Evolutionary conservation across 2,113 vertebrate genomes (phyloP).

Genomic region (Nicator chloris): DNA sequence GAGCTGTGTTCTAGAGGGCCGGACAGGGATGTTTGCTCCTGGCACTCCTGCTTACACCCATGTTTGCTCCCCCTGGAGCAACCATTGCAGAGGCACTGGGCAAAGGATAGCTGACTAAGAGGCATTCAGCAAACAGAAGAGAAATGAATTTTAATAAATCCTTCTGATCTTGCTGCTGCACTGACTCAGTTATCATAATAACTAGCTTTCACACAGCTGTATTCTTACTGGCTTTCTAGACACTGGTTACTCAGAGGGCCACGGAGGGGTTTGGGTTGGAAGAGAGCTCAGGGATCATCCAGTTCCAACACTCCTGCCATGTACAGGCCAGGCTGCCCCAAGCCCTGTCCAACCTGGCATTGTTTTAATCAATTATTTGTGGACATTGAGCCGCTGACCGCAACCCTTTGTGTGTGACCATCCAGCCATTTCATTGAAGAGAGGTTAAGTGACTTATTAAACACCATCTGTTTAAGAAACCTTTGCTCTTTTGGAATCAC

Average conservation of each 20-base stretch:
- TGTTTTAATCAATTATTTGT: not conserved
- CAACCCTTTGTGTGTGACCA: not conserved
- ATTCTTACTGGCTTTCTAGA: not conserved
- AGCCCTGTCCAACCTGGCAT: not conserved
- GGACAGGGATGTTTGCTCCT: not conserved
- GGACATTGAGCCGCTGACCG: fast-evolving
- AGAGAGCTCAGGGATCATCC: not conserved
- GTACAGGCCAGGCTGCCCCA: not conserved
- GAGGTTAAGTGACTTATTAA: not conserved
- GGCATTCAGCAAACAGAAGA: not conserved
- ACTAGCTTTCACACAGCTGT: not conserved
- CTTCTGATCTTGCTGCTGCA: not conserved
- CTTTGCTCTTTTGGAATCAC: not conserved
- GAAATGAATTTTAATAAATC: not conserved
- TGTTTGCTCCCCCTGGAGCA: not conserved
- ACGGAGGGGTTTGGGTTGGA: not conserved
- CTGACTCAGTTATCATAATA: not conserved
- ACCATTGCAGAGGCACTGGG: not conserved
- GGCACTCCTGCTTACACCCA: not conserved
- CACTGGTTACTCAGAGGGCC: not conserved
- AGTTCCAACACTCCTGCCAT: not conserved
- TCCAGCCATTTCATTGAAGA: not conserved
- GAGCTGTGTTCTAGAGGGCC: not conserved
- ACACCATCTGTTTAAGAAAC: not conserved
- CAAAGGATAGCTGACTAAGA: not conserved